phyloP scores from a whole-genome alignment of 2,888 invertebrate species.

The Onchidella celtica region DNA sequence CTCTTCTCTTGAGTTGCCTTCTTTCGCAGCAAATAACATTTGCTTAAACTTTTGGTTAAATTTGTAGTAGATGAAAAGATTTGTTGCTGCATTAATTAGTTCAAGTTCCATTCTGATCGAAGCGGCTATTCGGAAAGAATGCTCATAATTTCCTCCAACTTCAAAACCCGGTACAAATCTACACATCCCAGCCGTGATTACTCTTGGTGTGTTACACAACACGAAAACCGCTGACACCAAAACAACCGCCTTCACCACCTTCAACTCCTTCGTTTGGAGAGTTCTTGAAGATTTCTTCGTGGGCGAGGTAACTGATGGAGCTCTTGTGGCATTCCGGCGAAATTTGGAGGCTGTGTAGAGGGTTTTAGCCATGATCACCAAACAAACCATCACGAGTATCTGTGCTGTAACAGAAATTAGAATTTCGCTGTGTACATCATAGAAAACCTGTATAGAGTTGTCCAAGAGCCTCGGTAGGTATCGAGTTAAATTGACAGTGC shows the following conservation, averaged over 20 bases:
- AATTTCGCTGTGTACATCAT: too few species aligned
- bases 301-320: too few species aligned
- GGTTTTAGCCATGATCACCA: too few species aligned
- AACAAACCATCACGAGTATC: too few species aligned
- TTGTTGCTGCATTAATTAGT: background rate
- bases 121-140: background rate
- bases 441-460: too few species aligned
- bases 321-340: too few species aligned
- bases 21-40: background rate
- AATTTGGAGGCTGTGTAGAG: too few species aligned
- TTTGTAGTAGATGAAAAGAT: background rate
- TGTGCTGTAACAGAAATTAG: too few species aligned
- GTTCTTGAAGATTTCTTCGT: too few species aligned
- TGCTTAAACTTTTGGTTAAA: background rate
- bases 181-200: background rate
- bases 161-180: background rate
- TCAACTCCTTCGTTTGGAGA: background rate
- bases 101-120: background rate
- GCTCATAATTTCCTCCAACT: background rate
- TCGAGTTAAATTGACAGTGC: too few species aligned
- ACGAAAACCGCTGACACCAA: background rate
- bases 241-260: background rate
- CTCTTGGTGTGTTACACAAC: background rate
- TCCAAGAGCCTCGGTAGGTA: too few species aligned
- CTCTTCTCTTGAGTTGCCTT: too few species aligned